Percentiles rank a stretch among this genome's conserved stretches.
Evolutionary conservation across 2,888 invertebrate genomes (phyloP).

Genomic region (Coelopa pilipes): DNA sequence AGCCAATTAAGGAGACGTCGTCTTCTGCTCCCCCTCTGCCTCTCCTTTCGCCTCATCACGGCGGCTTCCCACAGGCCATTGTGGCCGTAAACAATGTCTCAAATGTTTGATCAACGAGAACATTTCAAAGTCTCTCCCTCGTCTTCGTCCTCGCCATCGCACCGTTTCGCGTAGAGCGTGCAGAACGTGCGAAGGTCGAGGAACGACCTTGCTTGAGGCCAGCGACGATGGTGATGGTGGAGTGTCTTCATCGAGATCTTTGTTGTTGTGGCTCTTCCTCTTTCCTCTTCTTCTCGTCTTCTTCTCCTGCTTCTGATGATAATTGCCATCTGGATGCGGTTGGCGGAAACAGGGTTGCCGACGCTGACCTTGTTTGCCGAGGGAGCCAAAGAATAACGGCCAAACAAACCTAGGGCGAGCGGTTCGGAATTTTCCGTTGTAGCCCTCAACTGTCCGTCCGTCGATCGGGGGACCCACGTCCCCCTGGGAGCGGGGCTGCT

Average conservation of each 20-base stretch:
- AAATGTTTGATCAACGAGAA: background rate
- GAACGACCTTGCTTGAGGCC: conserved; percentile 62
- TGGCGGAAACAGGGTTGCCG: too few species aligned
- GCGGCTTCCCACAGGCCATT: background rate
- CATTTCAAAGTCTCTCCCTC: background rate
- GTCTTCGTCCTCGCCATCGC: background rate
- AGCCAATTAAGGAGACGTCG: conserved; percentile 17
- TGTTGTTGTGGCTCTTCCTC: conserved; percentile 38
- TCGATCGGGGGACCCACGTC: too few species aligned
- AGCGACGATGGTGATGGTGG: conserved; percentile 37
- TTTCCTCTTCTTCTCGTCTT: background rate
- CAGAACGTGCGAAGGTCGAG: conserved; percentile 56
- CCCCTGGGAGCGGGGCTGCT: too few species aligned
- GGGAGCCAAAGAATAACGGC: too few species aligned
- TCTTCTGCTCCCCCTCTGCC: background rate
- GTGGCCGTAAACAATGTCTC: conserved; percentile 11
- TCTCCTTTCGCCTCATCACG: background rate
- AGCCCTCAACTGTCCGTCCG: too few species aligned
- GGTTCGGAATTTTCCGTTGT: too few species aligned
- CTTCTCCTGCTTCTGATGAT: background rate
- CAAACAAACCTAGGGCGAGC: too few species aligned
- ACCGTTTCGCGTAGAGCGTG: background rate
- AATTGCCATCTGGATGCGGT: background rate
- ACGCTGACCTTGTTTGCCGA: too few species aligned
- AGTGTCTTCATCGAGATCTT: conserved; percentile 45